A percentile compares a stretch with the other conserved stretches of the same genome.
These are phyloP conservation scores for Centruroides vittatus DNA, from an alignment of 1,140 invertebrate species.

Conservation along the genomic window DNA sequence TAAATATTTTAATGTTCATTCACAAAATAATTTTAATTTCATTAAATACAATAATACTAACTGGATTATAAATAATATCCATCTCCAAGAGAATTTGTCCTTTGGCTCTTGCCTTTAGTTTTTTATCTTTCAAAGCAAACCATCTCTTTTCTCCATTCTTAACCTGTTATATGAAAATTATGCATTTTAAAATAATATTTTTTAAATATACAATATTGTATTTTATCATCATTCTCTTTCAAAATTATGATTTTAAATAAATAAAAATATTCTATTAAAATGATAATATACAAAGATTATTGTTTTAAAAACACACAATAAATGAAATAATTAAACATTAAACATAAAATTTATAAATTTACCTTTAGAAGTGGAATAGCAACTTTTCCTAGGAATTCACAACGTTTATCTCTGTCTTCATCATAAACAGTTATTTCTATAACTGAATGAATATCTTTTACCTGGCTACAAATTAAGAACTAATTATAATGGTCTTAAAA, in stretches of 20 bases:
- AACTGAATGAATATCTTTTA: conserved; percentile 93
- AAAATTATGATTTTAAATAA: too few species aligned
- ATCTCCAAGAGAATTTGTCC: conserved; percentile 91
- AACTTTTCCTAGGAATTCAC: conserved; percentile 92
- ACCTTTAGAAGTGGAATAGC: conserved; percentile 61
- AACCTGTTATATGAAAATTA: conserved; percentile 40
- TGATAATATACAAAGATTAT: too few species aligned
- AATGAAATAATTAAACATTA: not conserved
- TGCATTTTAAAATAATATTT: not conserved
- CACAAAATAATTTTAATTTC: too few species aligned
- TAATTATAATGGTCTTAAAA: too few species aligned
- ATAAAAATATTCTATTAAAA: too few species aligned
- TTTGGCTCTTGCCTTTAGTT: conserved; percentile 70
- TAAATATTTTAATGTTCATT: not conserved
- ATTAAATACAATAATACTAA: conserved; percentile 33
- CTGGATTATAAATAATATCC: conserved; percentile 79
- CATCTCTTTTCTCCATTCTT: conserved; percentile 83
- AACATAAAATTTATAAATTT: conserved; percentile 9
- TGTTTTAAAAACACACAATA: not conserved
- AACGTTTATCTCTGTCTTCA: conserved; percentile 94
- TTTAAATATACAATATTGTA: not conserved
- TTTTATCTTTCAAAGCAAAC: conserved; percentile 95
- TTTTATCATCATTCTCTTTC: too few species aligned
- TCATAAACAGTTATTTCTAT: conserved; percentile 97
- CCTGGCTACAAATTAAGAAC: conserved; percentile 48